Evolutionary conservation across 1,140 invertebrate species (phyloP), one percentile per base, ranked within the genome.

Genomic region (Drosophila teissieri): DNA sequence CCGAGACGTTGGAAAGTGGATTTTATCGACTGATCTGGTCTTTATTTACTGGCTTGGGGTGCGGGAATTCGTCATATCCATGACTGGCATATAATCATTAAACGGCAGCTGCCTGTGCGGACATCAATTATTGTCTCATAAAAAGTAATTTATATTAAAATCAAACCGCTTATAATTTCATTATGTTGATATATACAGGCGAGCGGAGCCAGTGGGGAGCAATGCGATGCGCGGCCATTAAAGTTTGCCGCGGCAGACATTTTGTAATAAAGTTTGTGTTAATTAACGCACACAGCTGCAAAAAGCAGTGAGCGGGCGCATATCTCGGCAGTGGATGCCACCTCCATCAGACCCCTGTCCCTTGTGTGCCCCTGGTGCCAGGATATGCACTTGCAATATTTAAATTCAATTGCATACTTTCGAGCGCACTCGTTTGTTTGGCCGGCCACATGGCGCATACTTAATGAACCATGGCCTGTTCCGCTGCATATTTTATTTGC

Each of bases 331-430:
- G 51, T 8, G 19, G 39, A 8, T 3, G 14, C 17, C 31, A 5
- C 11, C 14, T 15, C n/a, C 7, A 15, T 15, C 7, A 1, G 3
- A 5, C 39, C n/a, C 22, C 4, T 24, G 24, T 31, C 34, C 11
- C 14, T 11, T 12, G 27, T 14, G 24, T 10, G 10, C 11, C 54
- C 10, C 34, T 31, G 31, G 31, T 31, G 31, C n/a, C 45, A 51
- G 52, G 57, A 62, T 65, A 44, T 62, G 52, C 75, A 73, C 84
- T 89, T 88, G 85, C 84, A 84, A 88, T 89, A 88, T 88, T 88
- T 88, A 89, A 89, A 89, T 89, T 89, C 84, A 89, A 89, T 89
- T 89, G 84, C 80, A 89, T 72, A 80, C 76, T 89, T 88, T 88
- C 42, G 53, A 83, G 84, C 79, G 78, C 64, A 77, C 72, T 77